Evolutionary conservation across 2,888 invertebrate genomes (phyloP), one percentile per base, ranked within the genome.

Genomic region (Harpalus rufipes): DNA sequence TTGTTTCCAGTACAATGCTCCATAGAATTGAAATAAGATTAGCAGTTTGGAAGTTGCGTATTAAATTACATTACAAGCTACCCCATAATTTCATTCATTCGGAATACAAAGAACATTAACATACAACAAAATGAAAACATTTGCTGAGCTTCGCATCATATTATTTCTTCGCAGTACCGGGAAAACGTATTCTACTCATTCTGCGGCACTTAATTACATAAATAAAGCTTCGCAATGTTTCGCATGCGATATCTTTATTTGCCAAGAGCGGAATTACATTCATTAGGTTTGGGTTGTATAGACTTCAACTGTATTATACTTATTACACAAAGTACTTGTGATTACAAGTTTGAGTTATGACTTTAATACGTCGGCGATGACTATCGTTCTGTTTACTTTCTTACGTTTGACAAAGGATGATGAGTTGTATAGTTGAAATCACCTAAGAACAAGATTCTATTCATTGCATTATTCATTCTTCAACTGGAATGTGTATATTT

Each of bases 241-340:
- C 39, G 72, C 72, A 74, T 74, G 72, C 72, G 72, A 74, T 74
- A 74, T 74, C 72, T 74, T 74, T 74, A 74, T 74, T 74, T 74
- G 72, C 72, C 72, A 14, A 74, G 18, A 44, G 14, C 41, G 16
- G 44, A 74, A 74, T 74, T 74, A 74, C 41, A 74, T 74, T 74
- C 72, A 74, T 74, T 44, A 74, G 68, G 39, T 68, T 65, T 68
- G 39, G 32, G 32, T 44, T 44, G 72, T 44, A 74, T 21, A 74
- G 72, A 74, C 72, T 74, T 74, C 72, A 41, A 74, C n/a, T 44
- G 44, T 74, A 74, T 74, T 44, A 74, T 74, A 74, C 72, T 74
- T 44, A 74, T 74, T 74, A 74, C 14, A 74, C 72, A 74, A 74
- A 74, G 72, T 74, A 44, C 41, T 74, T 68, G 39, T 68, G 68